Evolutionary conservation across 2,113 vertebrate genomes (phyloP).

Genomic region (Numida meleagris): DNA sequence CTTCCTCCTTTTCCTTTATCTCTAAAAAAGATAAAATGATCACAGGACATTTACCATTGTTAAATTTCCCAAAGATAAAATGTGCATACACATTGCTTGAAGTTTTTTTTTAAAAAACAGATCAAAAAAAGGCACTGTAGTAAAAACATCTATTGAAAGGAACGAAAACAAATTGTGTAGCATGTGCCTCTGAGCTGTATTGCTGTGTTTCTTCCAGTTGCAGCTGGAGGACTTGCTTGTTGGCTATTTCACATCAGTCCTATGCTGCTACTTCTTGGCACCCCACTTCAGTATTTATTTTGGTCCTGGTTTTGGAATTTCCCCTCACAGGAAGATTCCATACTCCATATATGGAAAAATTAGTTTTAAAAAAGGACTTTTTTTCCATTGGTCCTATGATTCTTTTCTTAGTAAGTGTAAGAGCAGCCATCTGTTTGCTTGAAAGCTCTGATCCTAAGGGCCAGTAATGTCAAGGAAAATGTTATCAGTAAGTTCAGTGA

Average conservation of each 20-base stretch:
- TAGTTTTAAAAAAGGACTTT: not conserved
- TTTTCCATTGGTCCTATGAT: not conserved
- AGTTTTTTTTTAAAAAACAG: not conserved
- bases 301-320: slow-evolving; percentile 65
- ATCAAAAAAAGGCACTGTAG: not conserved
- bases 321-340: slow-evolving; percentile 40
- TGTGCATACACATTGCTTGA: not conserved
- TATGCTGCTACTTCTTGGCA: slow-evolving; percentile 41
- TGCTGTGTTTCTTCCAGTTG: not conserved
- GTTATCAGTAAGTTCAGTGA: not conserved
- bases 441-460: not conserved
- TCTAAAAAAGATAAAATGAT: slow-evolving; percentile 6
- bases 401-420: not conserved
- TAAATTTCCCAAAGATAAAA: not conserved
- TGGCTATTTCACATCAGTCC: slow-evolving; percentile 16
- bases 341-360: slow-evolving; percentile 33
- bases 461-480: not conserved
- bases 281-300: slow-evolving; percentile 52
- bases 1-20: not conserved
- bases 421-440: not conserved
- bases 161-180: not conserved
- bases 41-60: not conserved
- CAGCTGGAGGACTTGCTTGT: not conserved
- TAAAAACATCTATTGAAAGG: not conserved
- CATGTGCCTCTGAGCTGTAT: not conserved